Evolutionary conservation across 2,797 vertebrate genomes (phyloP).

Genomic region (Gila robusta): DNA sequence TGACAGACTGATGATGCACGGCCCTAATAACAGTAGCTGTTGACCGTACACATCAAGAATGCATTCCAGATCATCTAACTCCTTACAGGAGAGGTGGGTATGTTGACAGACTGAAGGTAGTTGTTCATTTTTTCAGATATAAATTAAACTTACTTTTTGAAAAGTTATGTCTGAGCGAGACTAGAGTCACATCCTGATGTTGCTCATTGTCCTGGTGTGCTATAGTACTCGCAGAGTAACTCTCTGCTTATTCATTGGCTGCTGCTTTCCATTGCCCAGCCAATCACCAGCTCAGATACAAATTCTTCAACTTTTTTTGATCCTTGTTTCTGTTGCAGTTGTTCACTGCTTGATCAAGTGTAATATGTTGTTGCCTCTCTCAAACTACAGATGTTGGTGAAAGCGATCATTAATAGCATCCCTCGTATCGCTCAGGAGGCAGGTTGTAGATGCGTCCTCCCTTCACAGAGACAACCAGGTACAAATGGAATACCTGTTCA

Average conservation of each 20-base stretch:
- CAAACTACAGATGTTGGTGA: neutral
- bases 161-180: slow-evolving; percentile 65
- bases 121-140: neutral
- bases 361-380: neutral
- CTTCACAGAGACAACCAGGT: neutral
- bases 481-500: neutral
- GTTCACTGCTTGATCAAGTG: neutral
- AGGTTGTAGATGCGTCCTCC: neutral
- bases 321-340: neutral
- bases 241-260: slow-evolving; percentile 85
- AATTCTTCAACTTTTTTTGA: neutral
- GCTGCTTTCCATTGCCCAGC: slow-evolving; percentile 72
- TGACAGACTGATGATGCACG: neutral
- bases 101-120: neutral
- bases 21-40: neutral
- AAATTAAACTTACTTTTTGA: neutral
- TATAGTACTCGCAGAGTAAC: slow-evolving; percentile 78
- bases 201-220: slow-evolving; percentile 77
- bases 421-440: neutral
- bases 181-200: slow-evolving; percentile 81
- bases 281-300: slow-evolving; percentile 81
- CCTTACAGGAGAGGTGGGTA: neutral
- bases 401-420: neutral
- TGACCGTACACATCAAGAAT: neutral
- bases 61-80: neutral